Conservation (phyloP, 2,888 invertebrate species). For the Zhuqinia jingwanae region DNA sequence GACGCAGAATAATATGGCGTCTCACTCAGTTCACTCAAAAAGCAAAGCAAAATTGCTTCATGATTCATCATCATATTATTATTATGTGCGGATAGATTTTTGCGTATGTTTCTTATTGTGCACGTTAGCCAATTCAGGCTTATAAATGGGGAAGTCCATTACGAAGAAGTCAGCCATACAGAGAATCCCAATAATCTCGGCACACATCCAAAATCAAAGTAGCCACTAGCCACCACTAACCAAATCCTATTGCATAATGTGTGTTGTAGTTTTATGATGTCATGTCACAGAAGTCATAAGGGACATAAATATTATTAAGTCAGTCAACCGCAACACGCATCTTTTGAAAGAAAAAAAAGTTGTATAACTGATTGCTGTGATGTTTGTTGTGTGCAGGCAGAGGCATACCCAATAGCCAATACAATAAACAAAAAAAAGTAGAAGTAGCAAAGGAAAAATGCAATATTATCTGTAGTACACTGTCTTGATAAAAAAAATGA, state of each 20-base stretch:
- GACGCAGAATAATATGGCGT: constrained; percentile 5
- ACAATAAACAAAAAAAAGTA: too few species aligned
- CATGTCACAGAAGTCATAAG: constrained; percentile 11
- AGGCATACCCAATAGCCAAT: too few species aligned
- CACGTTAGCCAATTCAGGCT: background rate
- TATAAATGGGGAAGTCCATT: constrained; percentile 31
- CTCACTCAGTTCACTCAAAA: background rate
- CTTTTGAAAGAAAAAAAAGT: background rate
- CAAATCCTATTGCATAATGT: too few species aligned
- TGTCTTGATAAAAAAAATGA: too few species aligned
- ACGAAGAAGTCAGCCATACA: background rate
- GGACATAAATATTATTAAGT: constrained; percentile 24
- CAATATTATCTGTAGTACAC: too few species aligned
- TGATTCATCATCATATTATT: background rate
- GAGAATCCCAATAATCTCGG: background rate
- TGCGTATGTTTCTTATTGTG: background rate
- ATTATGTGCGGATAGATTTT: constrained; percentile 6
- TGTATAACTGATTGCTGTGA: background rate
- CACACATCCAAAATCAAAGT: constrained; percentile 10
- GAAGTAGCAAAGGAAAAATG: too few species aligned
- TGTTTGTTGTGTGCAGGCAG: too few species aligned
- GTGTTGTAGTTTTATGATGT: constrained; percentile 2
- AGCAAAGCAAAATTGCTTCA: constrained; percentile 28
- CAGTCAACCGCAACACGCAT: constrained; percentile 27
- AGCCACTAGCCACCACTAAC: background rate